Evolutionary conservation across 2,113 vertebrate species (phyloP), one percentile per base, ranked within the genome.

Genomic region (Baryphthengus martii): DNA sequence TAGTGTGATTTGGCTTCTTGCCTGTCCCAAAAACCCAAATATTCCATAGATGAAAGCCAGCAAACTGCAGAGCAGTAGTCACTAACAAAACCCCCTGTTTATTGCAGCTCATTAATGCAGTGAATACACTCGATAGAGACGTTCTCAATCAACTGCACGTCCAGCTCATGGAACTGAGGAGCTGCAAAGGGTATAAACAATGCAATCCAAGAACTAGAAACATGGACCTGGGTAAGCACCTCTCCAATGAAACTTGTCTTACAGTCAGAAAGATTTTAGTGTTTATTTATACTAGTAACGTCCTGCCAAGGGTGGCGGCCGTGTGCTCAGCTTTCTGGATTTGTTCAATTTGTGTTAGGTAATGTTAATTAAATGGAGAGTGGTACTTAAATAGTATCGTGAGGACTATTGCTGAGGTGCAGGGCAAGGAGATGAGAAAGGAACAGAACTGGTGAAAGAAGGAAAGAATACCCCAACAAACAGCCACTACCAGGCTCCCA

Each of bases 141-240:
- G 88, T 99, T 88, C 98, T 99, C 76, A 99, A 99, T 85, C 98
- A 99, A 81, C 97, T 99, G 76, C 99, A 99, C 1, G 94, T 98
- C 31, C 99, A 99, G 93, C 99, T 99, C 65, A 99, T 99, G 99
- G 99, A 99, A 68, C 96, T 99, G 58, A 97, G 99, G 70, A 98
- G 98, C 94, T 99, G 99, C 97, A 99, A 98, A 95, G 99, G 99
- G 14, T 98, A 98, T 76, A 99, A 99, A 85, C 99, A 99, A n/a
- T 99, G 99, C 90, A 98, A 98, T 86, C 98, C 98, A 13, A 97
- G 98, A 68, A 98, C 98, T 0, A 97, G 98, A 26, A 99, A 98
- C 97, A 98, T 98, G 89, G 99, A 99, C 75, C 98, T 99, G 78
- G 99, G 99, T 99, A 97, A 97, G 97, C 59, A 16, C 28, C 17